Evolutionary conservation across 2,797 vertebrate genomes (phyloP), one percentile per base, ranked within the genome.

Genomic region (Tangara arthus): DNA sequence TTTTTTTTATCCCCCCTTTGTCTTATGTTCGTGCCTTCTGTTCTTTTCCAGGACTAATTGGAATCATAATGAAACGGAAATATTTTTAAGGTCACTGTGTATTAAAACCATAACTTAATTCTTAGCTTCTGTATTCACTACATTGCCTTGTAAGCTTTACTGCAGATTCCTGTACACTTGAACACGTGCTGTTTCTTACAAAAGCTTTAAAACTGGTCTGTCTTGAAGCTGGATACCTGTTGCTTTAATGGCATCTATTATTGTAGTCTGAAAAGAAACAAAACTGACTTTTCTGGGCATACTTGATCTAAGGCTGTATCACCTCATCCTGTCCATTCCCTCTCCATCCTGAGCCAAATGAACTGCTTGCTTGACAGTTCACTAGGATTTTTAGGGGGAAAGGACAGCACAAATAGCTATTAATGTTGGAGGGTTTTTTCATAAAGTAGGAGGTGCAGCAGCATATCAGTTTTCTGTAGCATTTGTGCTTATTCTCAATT

Each of bases 121-220:
- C 61, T 65, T 83, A 44, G n/a, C 44, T 61, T 82, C 37, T 50
- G 4, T 42, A 55, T 86, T 91, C 65, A 46, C 46, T 94, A 32
- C 77, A 12, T 44, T 73, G 55, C 77, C 59, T 32, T 39, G 46
- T 47, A 52, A 80, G 65, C 46, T 88, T 79, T 86, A 70, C 69
- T 91, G 57, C 87, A 82, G 5, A 35, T 83, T 42, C 82, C 95
- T 59, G 55, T 92, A 88, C 95, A 95, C 47, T 96, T 96, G 95
- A 97, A 96, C 69, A 95, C 93, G 87, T 92, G 94, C 87, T 96
- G 88, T 94, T 95, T 94, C 63, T 37, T 84, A 50, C 37, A 87
- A 60, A 50, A 75, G 26, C 83, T 60, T 32, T 59, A 68, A 86
- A 86, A 63, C 44, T 59, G 8, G 20, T 53, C 73, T 91, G 86